phyloP scores from a whole-genome alignment of 2,113 vertebrate genomes.

The Petrocephalus zakoni region DNA sequence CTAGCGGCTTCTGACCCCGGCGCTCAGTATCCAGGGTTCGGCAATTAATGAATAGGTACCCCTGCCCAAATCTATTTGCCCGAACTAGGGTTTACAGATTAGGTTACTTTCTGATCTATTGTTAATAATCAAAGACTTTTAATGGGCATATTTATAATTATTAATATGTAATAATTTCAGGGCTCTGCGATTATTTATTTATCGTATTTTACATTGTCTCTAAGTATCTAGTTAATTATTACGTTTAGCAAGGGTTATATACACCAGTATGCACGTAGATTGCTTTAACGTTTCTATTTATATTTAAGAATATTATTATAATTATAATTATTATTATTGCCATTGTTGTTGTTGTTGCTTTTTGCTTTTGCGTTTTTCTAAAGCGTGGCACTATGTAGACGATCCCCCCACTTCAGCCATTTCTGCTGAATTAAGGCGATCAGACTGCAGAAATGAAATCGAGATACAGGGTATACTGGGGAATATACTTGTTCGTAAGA shows the following conservation, averaged over 20 bases:
- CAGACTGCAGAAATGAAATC: neutral
- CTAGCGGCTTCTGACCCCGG: neutral
- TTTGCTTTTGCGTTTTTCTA: slow-evolving; percentile 1
- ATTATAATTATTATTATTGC: too few species aligned
- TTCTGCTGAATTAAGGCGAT: neutral
- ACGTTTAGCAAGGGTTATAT: neutral
- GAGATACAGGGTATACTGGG: neutral
- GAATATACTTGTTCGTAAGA: neutral
- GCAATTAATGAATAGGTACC: neutral
- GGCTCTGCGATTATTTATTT: neutral
- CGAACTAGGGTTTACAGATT: neutral
- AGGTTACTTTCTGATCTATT: neutral
- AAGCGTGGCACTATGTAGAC: neutral
- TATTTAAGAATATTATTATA: neutral
- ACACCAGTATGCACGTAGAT: neutral
- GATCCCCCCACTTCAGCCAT: neutral
- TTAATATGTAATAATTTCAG: neutral
- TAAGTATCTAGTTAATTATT: neutral
- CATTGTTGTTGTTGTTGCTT: neutral
- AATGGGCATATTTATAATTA: neutral
- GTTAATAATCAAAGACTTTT: neutral
- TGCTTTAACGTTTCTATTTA: neutral
- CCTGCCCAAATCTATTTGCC: neutral
- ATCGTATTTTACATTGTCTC: neutral
- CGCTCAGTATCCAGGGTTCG: neutral